Evolutionary conservation across 2,113 vertebrate species (phyloP), one percentile per base, ranked within the genome.

Genomic region (Rhegmatorhina hoffmannsi): DNA sequence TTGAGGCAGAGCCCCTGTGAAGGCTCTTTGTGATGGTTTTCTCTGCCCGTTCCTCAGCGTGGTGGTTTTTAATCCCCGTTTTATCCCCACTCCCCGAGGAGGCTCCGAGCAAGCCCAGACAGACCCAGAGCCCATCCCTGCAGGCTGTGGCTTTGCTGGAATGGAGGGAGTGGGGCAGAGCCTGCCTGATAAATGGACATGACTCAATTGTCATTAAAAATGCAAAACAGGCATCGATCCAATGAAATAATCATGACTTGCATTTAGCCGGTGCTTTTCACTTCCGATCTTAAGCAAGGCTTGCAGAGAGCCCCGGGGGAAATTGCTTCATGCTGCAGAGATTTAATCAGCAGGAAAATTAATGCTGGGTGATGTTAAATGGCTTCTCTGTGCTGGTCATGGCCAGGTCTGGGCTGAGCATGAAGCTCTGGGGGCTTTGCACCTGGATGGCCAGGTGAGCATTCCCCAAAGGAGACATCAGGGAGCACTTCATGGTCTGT

Each of bases 161-260:
- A 33, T 5, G 3, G 36, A 38, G n/a, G n/a, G 72, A 4, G 11
- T 29, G 68, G 63, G 58, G 50, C 67, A 75, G 78, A 44, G 44
- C 6, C 33, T 50, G 67, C 7, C 53, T 83, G 89, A 81, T 28
- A 76, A 78, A 58, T 23, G 53, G 59, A n/a, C 3, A 1, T 1
- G 18, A 13, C 75, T 31, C 34, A 28, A 29, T 15, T 29, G 14
- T 12, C 85, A 92, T 93, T 86, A 86, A 90, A 83, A 87, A 90
- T 64, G 87, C 84, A 78, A 87, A 95, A 2, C 29, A 81, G 68
- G 26, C 50, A 86, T 94, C 4, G 25, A 91, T 84, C 64, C 69
- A 40, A 55, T 95, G 63, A 95, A 96, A 86, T 62, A 88, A 64
- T 63, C 62, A 87, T 47, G 69, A 50, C 74, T 69, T 55, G 38